These are phyloP conservation scores for Drosophila kambysellisi DNA, from an alignment of 2,888 invertebrate genomes.

Conservation along the genomic window DNA sequence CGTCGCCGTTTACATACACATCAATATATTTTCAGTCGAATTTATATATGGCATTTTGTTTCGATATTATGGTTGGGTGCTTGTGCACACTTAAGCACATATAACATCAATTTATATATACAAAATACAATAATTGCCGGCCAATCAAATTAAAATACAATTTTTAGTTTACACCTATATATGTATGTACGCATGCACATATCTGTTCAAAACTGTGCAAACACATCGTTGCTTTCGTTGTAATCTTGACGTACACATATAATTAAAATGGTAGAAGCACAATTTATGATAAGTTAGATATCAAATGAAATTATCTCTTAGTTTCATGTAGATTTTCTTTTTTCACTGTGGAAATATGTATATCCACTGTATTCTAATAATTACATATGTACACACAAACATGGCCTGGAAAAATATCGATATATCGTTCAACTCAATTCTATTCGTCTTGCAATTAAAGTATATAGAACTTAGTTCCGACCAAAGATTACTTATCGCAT, in stretches of 20 bases:
- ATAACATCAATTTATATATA: constrained; percentile 20
- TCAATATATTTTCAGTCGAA: constrained; percentile 21
- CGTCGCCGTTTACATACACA: constrained; percentile 28
- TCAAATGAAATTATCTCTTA: constrained; percentile 21
- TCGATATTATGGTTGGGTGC: constrained; percentile 7
- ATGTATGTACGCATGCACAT: constrained; percentile 32
- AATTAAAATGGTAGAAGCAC: constrained; percentile 2
- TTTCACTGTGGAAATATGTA: constrained; percentile 58
- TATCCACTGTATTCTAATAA: constrained; percentile 58
- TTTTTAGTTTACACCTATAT: constrained; percentile 48
- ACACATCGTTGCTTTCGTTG: constrained; percentile 16
- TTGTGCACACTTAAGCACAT: constrained; percentile 23
- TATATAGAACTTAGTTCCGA: neutral
- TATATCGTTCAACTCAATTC: constrained; percentile 29
- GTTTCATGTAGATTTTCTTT: constrained; percentile 41
- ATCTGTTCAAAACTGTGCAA: constrained; percentile 7
- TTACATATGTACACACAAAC: constrained; percentile 51
- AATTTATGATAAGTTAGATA: constrained; percentile 9
- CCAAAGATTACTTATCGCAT: neutral
- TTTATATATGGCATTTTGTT: constrained; percentile 35
- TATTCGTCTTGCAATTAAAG: neutral
- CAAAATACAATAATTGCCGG: constrained; percentile 46
- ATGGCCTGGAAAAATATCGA: constrained; percentile 45
- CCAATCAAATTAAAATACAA: constrained; percentile 41
- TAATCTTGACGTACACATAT: constrained; percentile 4